A percentile compares a stretch with the other conserved stretches of the same genome.
phyloP scores from a whole-genome alignment of 2,113 vertebrate species.

The Athene cunicularia region DNA sequence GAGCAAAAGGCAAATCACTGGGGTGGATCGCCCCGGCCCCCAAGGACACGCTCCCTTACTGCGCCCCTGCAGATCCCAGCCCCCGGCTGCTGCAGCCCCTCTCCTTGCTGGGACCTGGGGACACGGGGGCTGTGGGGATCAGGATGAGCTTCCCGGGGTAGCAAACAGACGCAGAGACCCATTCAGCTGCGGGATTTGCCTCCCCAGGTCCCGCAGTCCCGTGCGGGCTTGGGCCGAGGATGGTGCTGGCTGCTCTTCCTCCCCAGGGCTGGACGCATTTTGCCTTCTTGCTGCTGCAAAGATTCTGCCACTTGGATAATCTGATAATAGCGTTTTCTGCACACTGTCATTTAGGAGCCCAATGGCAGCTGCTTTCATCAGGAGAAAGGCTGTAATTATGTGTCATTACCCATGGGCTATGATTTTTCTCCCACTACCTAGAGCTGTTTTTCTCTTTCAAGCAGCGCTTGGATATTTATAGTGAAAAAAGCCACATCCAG shows the following conservation, averaged over 20 bases:
- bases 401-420: constrained; percentile 49
- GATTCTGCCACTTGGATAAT: constrained; percentile 7
- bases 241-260: neutral
- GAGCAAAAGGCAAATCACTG: neutral
- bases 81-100: neutral
- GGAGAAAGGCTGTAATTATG: constrained; percentile 46
- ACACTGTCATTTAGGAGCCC: constrained; percentile 33
- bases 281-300: neutral
- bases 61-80: neutral
- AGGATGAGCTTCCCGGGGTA: neutral
- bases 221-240: rapidly evolving
- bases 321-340: constrained; percentile 23
- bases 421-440: constrained; percentile 39
- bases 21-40: neutral
- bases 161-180: neutral
- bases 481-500: neutral
- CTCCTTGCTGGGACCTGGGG: neutral
- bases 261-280: neutral
- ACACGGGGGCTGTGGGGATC: rapidly evolving
- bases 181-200: rapidly evolving
- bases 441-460: constrained; percentile 1
- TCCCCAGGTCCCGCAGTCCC: rapidly evolving
- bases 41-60: rapidly evolving
- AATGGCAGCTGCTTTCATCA: constrained; percentile 41
- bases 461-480: constrained; percentile 39